These are phyloP conservation scores for Trichonephila clavata DNA, from an alignment of 1,140 invertebrate genomes.

Conservation along the genomic window DNA sequence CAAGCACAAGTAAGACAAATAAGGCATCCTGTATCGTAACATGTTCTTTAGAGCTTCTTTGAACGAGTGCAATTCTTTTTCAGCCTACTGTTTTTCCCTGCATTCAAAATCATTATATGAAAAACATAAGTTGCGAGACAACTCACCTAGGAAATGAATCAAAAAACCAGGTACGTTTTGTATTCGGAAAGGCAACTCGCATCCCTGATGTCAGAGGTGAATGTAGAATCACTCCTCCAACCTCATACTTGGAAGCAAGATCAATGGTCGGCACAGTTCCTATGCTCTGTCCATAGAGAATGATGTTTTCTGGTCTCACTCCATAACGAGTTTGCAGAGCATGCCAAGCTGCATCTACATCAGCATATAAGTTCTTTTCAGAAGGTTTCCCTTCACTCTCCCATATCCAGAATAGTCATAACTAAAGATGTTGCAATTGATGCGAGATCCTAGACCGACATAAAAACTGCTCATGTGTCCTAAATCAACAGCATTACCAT, in stretches of 20 bases:
- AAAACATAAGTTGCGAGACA: background rate
- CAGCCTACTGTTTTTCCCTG: no score
- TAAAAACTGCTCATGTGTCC: conserved; percentile 99
- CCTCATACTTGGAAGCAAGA: conserved; percentile 96
- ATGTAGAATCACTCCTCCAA: conserved; percentile 98
- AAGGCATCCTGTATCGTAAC: no score
- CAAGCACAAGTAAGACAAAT: no score
- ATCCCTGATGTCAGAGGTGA: conserved; percentile 98
- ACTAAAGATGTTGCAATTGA: conserved; percentile 99
- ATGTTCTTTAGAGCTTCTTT: no score
- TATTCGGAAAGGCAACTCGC: conserved; percentile 98
- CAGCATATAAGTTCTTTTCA: conserved; percentile 99
- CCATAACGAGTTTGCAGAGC: conserved; percentile 90
- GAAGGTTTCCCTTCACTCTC: conserved; percentile 97
- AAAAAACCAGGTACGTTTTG: conserved; percentile 99
- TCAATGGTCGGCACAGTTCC: conserved; percentile 98
- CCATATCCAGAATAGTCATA: conserved; percentile 99
- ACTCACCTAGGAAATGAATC: conserved; percentile 98
- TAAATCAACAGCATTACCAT: conserved; percentile 98
- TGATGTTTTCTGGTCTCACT: conserved; percentile 98
- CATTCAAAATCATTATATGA: no score
- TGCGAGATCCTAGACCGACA: conserved; percentile 96
- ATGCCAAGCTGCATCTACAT: conserved; percentile 99
- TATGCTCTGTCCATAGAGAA: conserved; percentile 98
- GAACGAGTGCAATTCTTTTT: no score